phyloP scores from a whole-genome alignment of 2,113 vertebrate species.

The Phrynocephalus versicolor region DNA sequence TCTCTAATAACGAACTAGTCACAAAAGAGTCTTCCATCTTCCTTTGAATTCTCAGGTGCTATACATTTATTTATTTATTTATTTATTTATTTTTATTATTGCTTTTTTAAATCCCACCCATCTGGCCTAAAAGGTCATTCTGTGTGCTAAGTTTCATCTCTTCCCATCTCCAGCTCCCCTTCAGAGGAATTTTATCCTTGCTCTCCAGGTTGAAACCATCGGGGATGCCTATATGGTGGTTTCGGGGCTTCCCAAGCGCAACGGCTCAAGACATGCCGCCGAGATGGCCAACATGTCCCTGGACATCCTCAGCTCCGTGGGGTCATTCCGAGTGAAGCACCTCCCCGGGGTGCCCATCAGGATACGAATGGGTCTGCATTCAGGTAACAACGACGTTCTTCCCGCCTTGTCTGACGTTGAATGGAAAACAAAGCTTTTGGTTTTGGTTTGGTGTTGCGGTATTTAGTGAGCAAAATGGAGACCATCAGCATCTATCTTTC shows the following conservation, averaged over 20 bases:
- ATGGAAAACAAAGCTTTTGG: not conserved
- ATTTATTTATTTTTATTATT: no score
- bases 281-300: conserved; percentile 94
- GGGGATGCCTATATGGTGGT: conserved; percentile 93
- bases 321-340: conserved; percentile 89
- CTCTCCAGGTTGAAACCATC: conserved; percentile 89
- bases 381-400: conserved; percentile 69
- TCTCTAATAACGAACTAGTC: no score
- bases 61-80: no score
- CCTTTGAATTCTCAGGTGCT: not conserved
- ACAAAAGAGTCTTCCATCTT: no score
- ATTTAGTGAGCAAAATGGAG: no score
- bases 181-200: not conserved
- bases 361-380: conserved; percentile 90
- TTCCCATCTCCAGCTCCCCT: not conserved
- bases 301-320: conserved; percentile 91
- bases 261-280: conserved; percentile 89
- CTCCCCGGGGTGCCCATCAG: conserved; percentile 89
- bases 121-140: no score
- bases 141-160: accelerated
- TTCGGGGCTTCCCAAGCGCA: conserved; percentile 89
- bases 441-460: no score
- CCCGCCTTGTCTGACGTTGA: not conserved
- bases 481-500: not conserved
- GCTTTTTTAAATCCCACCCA: no score